Percentiles rank a stretch among this genome's conserved stretches.
These are phyloP conservation scores for Thamnophis sirtalis DNA, from an alignment of 2,113 vertebrate genomes.

Conservation along the genomic window DNA sequence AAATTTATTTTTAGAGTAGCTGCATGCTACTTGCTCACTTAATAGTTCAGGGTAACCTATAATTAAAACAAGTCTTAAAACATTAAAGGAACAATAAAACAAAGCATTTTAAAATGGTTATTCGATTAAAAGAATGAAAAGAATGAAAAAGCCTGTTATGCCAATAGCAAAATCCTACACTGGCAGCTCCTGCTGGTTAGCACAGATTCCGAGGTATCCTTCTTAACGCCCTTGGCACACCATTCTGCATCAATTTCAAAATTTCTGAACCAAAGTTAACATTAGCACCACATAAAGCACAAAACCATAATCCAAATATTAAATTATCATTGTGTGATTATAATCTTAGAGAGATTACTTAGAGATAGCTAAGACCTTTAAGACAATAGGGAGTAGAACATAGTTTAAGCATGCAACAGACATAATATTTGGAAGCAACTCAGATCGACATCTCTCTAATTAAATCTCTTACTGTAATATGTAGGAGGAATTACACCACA, in stretches of 20 bases:
- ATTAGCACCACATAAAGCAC: neutral
- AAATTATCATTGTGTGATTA: neutral
- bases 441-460: neutral
- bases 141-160: neutral
- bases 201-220: neutral
- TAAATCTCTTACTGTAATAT: neutral
- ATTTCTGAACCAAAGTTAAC: neutral
- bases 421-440: neutral
- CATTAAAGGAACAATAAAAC: neutral
- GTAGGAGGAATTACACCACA: neutral
- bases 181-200: neutral
- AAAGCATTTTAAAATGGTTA: neutral
- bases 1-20: neutral
- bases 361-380: neutral
- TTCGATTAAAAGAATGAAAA: neutral
- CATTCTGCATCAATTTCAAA: neutral
- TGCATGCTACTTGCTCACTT: neutral
- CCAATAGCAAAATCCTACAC: neutral
- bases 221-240: neutral
- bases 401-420: neutral
- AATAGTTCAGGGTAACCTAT: neutral
- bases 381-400: neutral
- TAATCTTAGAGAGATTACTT: neutral
- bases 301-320: neutral
- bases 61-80: neutral